Evolutionary conservation across 2,888 invertebrate genomes (phyloP).

Genomic region (Nipponacmea schrenckii): DNA sequence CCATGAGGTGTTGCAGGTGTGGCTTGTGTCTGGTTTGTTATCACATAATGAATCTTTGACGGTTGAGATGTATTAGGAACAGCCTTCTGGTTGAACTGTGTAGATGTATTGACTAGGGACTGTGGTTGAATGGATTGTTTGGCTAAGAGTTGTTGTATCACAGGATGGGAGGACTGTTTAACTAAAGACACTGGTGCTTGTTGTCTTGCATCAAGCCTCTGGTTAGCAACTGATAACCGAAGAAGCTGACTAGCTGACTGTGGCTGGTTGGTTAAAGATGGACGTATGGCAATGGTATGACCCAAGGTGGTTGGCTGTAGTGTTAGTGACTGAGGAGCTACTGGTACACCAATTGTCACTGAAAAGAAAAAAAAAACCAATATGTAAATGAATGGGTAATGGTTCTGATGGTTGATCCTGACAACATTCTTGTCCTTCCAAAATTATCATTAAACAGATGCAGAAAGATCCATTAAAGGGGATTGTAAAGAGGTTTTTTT

Average conservation of each 20-base stretch:
- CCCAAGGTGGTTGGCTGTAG: not conserved
- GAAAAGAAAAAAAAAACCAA: not conserved
- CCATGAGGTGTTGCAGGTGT: conserved; percentile 1
- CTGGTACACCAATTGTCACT: not conserved
- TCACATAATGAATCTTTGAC: not conserved
- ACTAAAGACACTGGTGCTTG: not conserved
- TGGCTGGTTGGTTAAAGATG: not conserved
- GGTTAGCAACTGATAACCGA: conserved; percentile 13
- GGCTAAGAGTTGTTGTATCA: conserved; percentile 44
- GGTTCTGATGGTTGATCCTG: no score
- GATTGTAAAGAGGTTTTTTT: no score
- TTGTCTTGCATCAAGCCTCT: conserved; percentile 4
- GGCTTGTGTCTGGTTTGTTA: not conserved
- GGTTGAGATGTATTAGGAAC: not conserved
- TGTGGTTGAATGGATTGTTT: not conserved
- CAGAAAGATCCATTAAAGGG: no score
- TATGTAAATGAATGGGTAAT: no score
- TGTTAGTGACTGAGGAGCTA: not conserved
- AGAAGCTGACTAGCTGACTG: conserved; percentile 17
- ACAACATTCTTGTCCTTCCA: no score
- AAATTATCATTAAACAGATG: no score
- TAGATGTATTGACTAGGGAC: not conserved
- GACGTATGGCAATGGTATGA: not conserved
- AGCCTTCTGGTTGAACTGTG: not conserved
- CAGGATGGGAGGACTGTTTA: conserved; percentile 39